Base-by-base conservation (phyloP, 1,140 invertebrate genomes). In the Bombus soroeensis region DNA sequence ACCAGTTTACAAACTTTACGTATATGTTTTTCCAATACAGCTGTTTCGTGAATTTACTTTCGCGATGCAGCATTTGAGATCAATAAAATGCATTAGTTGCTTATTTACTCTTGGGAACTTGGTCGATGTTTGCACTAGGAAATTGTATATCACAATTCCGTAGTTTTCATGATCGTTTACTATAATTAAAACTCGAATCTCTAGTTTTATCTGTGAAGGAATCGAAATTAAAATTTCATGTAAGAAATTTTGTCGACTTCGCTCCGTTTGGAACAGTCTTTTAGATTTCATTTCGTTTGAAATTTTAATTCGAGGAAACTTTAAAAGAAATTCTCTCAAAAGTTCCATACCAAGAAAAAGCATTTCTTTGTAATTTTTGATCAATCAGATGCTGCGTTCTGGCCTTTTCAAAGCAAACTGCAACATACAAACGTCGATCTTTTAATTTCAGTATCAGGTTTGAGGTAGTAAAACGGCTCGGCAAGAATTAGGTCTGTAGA, bases 11-110 rank as follows among this genome's bases (percentile, higher is more conserved):
- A n/a, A 41, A 41, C 39, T 72, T 72, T 72, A n/a, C 70, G 25
- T n/a, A n/a, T 18, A 72, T n/a, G 70, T 72, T 72, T 72, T 72
- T 72, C 70, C 70, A n/a, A 41, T 72, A 72, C 39, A 39, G 41
- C 25, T n/a, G 13, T 41, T 72, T 72, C 70, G 25, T 22, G 39
- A 72, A 25, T 72, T 41, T 41, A 72, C 28, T 72, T 41, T 41
- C 28, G 13, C 39, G 39, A 41, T 72, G 28, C 37, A n/a, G 12
- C 28, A n/a, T 28, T 71, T 41, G 25, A 13, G 22, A 41, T 72
- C 70, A 18, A 72, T 72, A 72, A 72, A 72, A 72, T 15, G 37
- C 39, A 41, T 72, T 72, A 39, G 70, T 72, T 72, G 39, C 13
- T 72, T 72, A n/a, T 72, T 41, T 41, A 41, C 39, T 41, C 39